Conservation (phyloP, 37 sponge, comb jelly and placozoan species). For the Petrosia ficiformis region DNA sequence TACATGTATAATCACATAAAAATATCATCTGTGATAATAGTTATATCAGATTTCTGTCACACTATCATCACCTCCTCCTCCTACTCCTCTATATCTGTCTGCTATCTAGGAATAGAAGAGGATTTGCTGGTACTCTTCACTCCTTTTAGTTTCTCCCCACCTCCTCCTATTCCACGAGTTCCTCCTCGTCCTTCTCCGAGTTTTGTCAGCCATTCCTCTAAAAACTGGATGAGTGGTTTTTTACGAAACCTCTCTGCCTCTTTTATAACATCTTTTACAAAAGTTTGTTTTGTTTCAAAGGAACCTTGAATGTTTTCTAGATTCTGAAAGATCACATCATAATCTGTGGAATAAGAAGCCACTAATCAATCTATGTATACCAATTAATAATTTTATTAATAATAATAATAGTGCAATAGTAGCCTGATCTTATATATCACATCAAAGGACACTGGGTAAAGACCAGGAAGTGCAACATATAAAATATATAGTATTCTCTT, state of each 20-base stretch:
- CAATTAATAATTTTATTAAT: neutral
- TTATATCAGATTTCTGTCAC: too few species aligned
- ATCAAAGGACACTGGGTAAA: conserved; percentile 1
- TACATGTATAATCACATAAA: too few species aligned
- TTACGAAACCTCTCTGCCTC: conserved; percentile 84
- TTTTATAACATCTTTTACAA: conserved; percentile 77
- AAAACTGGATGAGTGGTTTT: conserved; percentile 70
- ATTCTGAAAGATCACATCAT: conserved; percentile 65
- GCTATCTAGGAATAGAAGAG: too few species aligned
- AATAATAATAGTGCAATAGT: neutral
- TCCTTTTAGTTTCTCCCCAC: too few species aligned
- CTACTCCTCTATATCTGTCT: too few species aligned
- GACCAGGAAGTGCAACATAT: neutral
- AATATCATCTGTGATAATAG: too few species aligned
- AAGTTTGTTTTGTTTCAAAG: conserved; percentile 36
- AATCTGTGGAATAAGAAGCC: conserved; percentile 22
- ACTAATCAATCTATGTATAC: neutral
- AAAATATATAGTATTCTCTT: neutral
- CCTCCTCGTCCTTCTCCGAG: too few species aligned
- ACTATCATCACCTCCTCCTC: too few species aligned
- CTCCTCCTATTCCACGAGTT: too few species aligned
- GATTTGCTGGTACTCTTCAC: too few species aligned
- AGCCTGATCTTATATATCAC: neutral
- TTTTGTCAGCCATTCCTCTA: conserved; percentile 88
- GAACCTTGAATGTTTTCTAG: conserved; percentile 81